Conservation (phyloP, 2,888 invertebrate species). For the Ormyrus thymus region DNA sequence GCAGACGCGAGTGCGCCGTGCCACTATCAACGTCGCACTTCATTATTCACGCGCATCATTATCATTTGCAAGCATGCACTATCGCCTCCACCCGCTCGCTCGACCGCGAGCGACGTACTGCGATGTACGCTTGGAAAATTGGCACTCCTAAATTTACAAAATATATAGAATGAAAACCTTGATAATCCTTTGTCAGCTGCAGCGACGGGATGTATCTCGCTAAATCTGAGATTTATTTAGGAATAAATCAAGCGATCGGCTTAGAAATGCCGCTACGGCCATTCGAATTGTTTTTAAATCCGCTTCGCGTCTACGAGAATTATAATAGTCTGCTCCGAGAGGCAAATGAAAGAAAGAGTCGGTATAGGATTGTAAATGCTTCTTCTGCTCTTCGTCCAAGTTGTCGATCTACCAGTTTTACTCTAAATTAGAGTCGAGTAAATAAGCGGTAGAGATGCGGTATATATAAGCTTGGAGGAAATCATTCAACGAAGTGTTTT, state of each 20-base stretch:
- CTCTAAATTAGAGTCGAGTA: not conserved
- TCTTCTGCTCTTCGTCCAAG: not conserved
- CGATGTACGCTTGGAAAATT: slow-evolving; percentile 18
- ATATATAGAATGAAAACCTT: slow-evolving; percentile 8
- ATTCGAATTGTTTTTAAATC: not conserved
- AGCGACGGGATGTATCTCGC: slow-evolving; percentile 15
- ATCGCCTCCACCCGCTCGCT: not conserved
- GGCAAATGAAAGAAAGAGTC: too few species aligned
- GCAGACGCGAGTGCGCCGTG: not conserved
- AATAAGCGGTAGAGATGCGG: too few species aligned
- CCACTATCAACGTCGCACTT: not conserved
- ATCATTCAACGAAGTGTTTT: too few species aligned
- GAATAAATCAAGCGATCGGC: slow-evolving; percentile 29
- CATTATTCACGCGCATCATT: slow-evolving; percentile 3
- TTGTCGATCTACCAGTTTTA: not conserved
- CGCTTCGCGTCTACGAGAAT: not conserved
- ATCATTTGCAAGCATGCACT: not conserved
- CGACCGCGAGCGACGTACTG: not conserved
- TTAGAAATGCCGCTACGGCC: not conserved
- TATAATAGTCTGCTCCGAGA: too few species aligned
- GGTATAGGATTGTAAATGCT: too few species aligned
- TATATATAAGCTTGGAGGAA: too few species aligned
- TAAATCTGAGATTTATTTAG: slow-evolving; percentile 27
- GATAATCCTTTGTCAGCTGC: slow-evolving; percentile 13
- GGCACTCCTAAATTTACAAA: slow-evolving; percentile 48